Evolutionary conservation across 1,140 invertebrate genomes (phyloP), one percentile per base, ranked within the genome.

Genomic region (Psilanteris sp.): DNA sequence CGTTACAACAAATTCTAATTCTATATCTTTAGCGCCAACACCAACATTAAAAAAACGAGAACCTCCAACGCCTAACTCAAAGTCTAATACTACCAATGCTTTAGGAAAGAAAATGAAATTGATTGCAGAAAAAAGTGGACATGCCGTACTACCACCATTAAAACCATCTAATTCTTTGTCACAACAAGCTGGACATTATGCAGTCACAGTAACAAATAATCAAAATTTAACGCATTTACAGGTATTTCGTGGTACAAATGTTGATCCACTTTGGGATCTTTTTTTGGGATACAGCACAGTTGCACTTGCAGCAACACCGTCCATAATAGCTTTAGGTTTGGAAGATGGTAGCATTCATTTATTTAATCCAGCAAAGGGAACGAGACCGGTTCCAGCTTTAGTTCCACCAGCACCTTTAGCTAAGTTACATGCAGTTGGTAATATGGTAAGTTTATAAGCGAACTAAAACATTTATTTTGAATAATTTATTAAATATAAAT

Each of bases 311-410:
- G 83, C 81, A 1, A 84, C 87, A 1, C 82, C 86, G 14, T 83
- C 89, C 10, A 89, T 91, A 46, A 89, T 92, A 31, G 91, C 90
- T 71, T 85, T 93, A 34, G 89, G 90, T 18, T 92, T 93, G 80
- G 91, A 91, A 41, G 93, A 95, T 84, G 89, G 90, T 13, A 90
- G 90, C 37, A 87, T 95, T 54, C 92, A 93, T 81, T 89, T 91
- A 7, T 90, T 94, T 64, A 88, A 90, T 62, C 88, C 88, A 2
- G 79, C 79, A 0, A 90, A 87, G 70, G 92, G 91, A 7, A 83
- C 88, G 4, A 88, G 92, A 44, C 83, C 91, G 1, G 84, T 91
- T 36, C 93, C 93, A 1, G 91, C 92, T 1, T 79, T 93, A 9
- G 90, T 92, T 0, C 86, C 95, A 1, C 89, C 91, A 18, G 91